Percentiles rank a stretch among this genome's conserved stretches.
These are phyloP conservation scores for Catharus fuscescens DNA, from an alignment of 2,113 vertebrate species.

Conservation along the genomic window DNA sequence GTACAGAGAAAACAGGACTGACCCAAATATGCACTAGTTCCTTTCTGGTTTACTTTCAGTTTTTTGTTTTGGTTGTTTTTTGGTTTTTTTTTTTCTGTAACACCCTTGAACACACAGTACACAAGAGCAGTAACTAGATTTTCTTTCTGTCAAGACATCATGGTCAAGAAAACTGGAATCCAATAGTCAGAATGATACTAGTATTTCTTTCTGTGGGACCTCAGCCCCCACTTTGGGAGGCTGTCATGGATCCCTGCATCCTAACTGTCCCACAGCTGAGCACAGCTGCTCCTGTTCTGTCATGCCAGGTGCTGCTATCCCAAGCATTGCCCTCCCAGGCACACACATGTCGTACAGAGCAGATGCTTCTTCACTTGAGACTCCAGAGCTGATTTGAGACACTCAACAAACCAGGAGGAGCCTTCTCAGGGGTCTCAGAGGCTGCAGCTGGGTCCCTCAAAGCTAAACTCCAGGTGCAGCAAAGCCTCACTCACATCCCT, in stretches of 20 bases:
- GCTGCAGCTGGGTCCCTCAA: neutral
- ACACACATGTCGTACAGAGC: rapidly evolving
- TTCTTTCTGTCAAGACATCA: rapidly evolving
- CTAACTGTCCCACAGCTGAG: neutral
- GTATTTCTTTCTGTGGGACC: neutral
- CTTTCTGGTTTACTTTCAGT: neutral
- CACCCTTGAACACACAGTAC: neutral
- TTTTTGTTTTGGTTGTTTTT: no score
- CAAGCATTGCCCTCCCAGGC: neutral
- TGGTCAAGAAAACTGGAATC: neutral
- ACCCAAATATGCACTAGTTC: neutral
- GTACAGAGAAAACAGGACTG: neutral
- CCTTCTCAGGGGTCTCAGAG: neutral
- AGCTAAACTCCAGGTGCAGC: rapidly evolving
- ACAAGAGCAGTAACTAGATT: neutral
- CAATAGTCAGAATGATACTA: rapidly evolving
- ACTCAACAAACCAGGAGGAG: neutral
- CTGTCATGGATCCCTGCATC: no score
- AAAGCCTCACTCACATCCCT: rapidly evolving
- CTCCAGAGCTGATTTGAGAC: neutral
- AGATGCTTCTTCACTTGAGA: rapidly evolving
- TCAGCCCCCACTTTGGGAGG: neutral
- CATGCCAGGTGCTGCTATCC: neutral
- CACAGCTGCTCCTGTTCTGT: neutral
- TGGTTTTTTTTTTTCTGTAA: neutral